Evolutionary conservation across 2,888 invertebrate genomes (phyloP), one percentile per base, ranked within the genome.

Genomic region (Pemphredon lugubris): DNA sequence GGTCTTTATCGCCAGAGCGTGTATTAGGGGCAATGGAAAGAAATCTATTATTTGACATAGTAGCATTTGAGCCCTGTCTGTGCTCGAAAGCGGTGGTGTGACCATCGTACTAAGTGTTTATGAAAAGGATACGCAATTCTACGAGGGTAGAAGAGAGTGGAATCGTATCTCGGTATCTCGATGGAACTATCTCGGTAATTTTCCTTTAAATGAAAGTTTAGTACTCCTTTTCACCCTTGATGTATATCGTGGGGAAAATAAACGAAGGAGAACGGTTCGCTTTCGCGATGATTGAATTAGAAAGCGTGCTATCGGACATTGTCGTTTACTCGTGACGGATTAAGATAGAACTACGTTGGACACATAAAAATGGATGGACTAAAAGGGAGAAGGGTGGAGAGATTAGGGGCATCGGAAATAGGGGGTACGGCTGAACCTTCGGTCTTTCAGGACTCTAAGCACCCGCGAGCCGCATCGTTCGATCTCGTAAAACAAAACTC

Each of bases 321-420:
- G 77, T 73, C 75, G 74, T 67, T 70, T 55, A n/a, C 67, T 71
- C 77, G 65, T 82, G 83, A 84, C 75, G 79, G 82, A 83, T 83
- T 82, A 77, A 79, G 77, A 75, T 67, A 61, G 72, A 73, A 73
- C 68, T 48, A 65, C 58, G 59, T 57, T n/a, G 65, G 78, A 77
- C 78, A 42, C 48, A 14, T 67, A 75, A 61, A 66, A 76, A 75
- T 72, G 64, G 48, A 70, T 32, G 48, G 57, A 39, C 50, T 37
- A 5, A 37, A 14, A 18, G 45, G 50, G 57, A 39, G 47, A 11
- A 18, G 55, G 14, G 55, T 20, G 21, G 16, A 20, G 32, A 59
- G 53, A 58, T 58, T 47, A 34, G 18, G 47, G 40, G 45, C 40
- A 21, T 45, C 32, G 53, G 57, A 57, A 51, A 11, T 14, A 50